These are phyloP conservation scores for Austrolebias charrua DNA, from an alignment of 2,797 vertebrate genomes.

Conservation along the genomic window DNA sequence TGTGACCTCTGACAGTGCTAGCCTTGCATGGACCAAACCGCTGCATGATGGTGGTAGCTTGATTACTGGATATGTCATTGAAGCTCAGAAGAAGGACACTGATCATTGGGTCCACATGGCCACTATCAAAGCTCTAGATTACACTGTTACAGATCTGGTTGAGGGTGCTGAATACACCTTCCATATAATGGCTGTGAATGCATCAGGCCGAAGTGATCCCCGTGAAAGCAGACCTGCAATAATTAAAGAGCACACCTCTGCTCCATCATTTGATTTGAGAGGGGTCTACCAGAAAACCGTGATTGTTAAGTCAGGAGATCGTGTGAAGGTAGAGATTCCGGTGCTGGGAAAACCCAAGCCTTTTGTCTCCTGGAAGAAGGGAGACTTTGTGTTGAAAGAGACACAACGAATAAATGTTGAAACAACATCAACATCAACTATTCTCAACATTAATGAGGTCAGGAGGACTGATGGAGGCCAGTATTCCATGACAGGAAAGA, in stretches of 20 bases:
- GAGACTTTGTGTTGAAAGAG: conserved; percentile 86
- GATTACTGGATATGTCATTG: conserved; percentile 97
- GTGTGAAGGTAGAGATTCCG: conserved; percentile 97
- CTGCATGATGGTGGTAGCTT: conserved; percentile 93
- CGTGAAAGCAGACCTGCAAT: conserved; percentile 93
- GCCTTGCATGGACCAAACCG: conserved; percentile 95
- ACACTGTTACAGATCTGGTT: conserved; percentile 86
- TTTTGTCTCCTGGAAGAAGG: conserved; percentile 94
- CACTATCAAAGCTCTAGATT: conserved; percentile 92
- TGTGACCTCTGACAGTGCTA: conserved; percentile 89
- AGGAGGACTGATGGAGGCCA: conserved; percentile 88
- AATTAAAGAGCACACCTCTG: conserved; percentile 91
- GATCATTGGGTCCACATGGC: conserved; percentile 91
- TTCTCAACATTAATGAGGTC: conserved; percentile 92
- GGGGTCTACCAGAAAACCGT: conserved; percentile 92
- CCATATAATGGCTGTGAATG: conserved; percentile 98
- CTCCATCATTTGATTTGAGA: conserved; percentile 93
- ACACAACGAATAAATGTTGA: conserved; percentile 95
- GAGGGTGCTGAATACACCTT: conserved; percentile 96
- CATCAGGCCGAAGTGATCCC: conserved; percentile 93
- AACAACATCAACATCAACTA: conserved; percentile 90
- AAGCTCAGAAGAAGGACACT: conserved; percentile 92
- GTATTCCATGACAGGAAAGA: conserved; percentile 92
- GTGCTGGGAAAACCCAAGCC: conserved; percentile 94
- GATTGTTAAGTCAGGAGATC: conserved; percentile 93